Percentiles rank a stretch among this genome's conserved stretches.
phyloP scores from a whole-genome alignment of 1,140 invertebrate genomes.

The Ylistrum balloti region DNA sequence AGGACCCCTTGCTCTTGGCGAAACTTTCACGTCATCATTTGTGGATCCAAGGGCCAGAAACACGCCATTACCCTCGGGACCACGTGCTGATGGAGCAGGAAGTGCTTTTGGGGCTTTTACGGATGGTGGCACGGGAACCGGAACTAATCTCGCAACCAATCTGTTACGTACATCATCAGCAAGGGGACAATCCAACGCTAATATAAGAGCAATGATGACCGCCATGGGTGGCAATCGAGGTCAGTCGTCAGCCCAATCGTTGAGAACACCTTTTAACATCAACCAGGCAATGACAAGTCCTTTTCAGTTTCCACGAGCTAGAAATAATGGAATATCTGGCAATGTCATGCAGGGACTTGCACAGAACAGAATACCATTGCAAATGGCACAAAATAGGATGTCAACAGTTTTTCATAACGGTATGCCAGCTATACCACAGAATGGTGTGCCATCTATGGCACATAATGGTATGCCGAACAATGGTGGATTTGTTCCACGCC shows the following conservation, averaged over 20 bases:
- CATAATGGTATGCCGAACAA: neutral
- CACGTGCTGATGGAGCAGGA: conserved; percentile 22
- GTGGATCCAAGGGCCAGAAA: neutral
- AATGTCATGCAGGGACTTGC: neutral
- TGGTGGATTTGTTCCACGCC: neutral
- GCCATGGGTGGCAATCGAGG: neutral
- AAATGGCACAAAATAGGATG: neutral
- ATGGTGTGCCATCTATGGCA: no score
- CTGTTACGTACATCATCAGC: neutral
- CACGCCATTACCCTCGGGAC: neutral
- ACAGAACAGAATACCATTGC: neutral
- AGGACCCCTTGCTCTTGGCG: neutral
- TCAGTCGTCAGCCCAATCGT: neutral
- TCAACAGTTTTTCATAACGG: no score
- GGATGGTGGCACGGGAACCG: neutral
- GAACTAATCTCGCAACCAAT: neutral
- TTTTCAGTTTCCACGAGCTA: neutral
- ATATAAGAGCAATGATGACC: neutral
- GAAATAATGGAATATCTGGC: neutral
- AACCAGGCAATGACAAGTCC: neutral
- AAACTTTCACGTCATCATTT: conserved; percentile 20
- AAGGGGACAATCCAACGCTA: neutral
- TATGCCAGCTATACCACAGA: no score
- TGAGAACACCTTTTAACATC: neutral
- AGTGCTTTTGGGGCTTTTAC: conserved; percentile 7